Evolutionary conservation across 2,797 vertebrate species (phyloP).

Genomic region (Acrocephalus scirpaceus): DNA sequence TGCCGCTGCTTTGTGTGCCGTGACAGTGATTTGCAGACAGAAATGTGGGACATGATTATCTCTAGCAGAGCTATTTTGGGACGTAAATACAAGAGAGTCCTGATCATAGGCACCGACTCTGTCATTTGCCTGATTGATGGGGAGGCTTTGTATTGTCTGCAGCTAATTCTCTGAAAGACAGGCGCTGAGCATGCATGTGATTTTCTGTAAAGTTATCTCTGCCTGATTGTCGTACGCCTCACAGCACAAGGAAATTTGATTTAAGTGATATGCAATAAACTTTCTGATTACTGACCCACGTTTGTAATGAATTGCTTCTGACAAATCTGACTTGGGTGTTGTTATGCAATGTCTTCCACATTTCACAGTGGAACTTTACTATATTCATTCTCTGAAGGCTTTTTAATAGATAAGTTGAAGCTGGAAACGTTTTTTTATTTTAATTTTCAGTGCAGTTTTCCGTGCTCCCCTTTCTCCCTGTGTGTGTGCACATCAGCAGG

Average conservation of each 20-base stretch:
- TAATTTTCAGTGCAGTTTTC: neutral
- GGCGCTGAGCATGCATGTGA: neutral
- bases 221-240: neutral
- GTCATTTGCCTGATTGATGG: conserved; percentile 11
- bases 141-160: neutral
- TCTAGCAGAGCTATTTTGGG: conserved; percentile 34
- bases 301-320: neutral
- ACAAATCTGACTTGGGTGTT: neutral
- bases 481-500: neutral
- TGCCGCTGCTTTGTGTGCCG: neutral
- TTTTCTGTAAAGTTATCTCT: neutral
- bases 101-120: neutral
- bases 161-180: conserved; percentile 21
- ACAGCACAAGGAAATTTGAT: neutral
- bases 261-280: neutral
- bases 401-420: neutral
- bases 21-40: conserved; percentile 2
- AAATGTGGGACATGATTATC: neutral
- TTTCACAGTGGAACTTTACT: neutral
- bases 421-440: neutral
- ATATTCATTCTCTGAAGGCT: neutral
- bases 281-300: neutral
- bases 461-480: neutral
- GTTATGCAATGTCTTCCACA: fast-evolving
- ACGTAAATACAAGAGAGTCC: neutral